Evolutionary conservation across 2,113 vertebrate genomes (phyloP), one percentile per base, ranked within the genome.

Genomic region (Osmerus mordax): DNA sequence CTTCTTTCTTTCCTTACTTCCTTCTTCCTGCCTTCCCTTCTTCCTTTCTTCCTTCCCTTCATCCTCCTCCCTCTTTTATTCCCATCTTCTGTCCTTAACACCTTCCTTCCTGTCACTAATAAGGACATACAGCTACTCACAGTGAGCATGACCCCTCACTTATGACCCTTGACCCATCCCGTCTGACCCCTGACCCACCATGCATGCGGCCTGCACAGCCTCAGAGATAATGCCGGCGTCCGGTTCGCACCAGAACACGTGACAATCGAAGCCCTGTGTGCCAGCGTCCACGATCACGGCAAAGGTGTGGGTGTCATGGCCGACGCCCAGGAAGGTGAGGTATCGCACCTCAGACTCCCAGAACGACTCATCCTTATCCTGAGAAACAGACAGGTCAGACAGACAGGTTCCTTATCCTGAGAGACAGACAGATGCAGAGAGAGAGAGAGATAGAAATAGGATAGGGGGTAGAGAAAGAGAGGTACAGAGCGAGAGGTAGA

Each of bases 211-310:
- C 87, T 99, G 97, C 9, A 99, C 95, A 0, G 97, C 96, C 87
- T 99, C 97, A 0, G 96, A 98, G 23, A 99, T 86, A 0, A 91
- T 92, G 8, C 93, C 97, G 0, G 96, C 97, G 0, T 98, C 94
- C 0, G 97, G 97, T 25, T 98, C 95, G 1, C 97, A 99, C 97
- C 97, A 99, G 84, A 99, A 99, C 1, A 97, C 94, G 0, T 98
- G 97, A 78, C 95, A 97, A 86, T 98, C 95, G 1, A 98, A 99
- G 51, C 87, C 93, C 86, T 97, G 96, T 56, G 93, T 95, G 60
- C 96, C 96, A 0, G 94, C 91, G 3, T 99, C 97, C 75, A 95
- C 95, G 58, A 99, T 98, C 87, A 99, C 96, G 14, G 96, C 97
- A 0, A 99, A 99, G 0, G 96, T 97, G 84, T 94, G 97, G 29